phyloP scores from a whole-genome alignment of 2,113 vertebrate genomes.

The Pluvialis apricaria region DNA sequence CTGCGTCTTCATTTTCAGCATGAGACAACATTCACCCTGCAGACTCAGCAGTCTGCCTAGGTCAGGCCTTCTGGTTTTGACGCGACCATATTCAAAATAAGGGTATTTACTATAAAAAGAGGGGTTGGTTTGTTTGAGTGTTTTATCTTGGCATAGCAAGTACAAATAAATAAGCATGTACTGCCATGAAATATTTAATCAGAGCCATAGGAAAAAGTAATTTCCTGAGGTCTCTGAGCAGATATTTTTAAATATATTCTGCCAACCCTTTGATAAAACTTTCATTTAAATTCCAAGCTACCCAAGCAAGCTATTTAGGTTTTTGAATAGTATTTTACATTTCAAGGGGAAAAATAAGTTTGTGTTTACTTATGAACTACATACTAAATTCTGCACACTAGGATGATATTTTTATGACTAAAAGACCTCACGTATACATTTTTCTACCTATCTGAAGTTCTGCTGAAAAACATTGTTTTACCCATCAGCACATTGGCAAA shows the following conservation, averaged over 20 bases:
- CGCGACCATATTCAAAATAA: not conserved
- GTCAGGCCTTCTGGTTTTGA: not conserved
- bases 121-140: not conserved
- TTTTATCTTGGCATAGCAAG: not conserved
- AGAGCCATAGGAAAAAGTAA: slow-evolving; percentile 13
- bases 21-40: not conserved
- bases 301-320: not conserved
- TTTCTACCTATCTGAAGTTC: not conserved
- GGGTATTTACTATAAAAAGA: not conserved
- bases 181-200: slow-evolving; percentile 40
- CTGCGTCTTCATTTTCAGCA: not conserved
- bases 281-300: slow-evolving; percentile 21
- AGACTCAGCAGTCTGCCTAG: not conserved
- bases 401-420: not conserved
- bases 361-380: not conserved
- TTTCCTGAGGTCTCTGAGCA: slow-evolving; percentile 14
- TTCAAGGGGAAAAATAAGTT: slow-evolving; percentile 20
- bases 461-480: not conserved
- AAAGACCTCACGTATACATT: not conserved
- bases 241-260: slow-evolving; percentile 8
- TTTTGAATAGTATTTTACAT: not conserved
- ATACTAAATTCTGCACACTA: not conserved
- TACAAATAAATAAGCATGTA: slow-evolving; percentile 25
- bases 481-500: not conserved
- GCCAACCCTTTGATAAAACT: not conserved